These are phyloP conservation scores for Jaculus jaculus DNA, from an alignment of 2,113 vertebrate species.

Conservation along the genomic window DNA sequence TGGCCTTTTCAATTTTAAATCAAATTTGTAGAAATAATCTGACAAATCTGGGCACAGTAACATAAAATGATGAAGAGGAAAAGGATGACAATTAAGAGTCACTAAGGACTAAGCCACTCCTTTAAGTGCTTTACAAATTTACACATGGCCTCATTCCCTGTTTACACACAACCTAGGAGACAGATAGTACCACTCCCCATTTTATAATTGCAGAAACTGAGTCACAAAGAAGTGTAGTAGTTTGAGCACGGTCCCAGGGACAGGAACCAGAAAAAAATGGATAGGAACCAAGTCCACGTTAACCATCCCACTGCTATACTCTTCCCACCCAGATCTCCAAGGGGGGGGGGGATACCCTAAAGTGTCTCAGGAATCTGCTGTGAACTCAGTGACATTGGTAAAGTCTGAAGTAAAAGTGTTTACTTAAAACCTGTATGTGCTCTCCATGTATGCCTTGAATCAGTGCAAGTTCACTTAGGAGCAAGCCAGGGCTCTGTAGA, in stretches of 20 bases:
- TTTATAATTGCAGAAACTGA: not conserved
- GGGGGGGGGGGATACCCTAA: not conserved
- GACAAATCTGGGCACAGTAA: not conserved
- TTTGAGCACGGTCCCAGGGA: not conserved
- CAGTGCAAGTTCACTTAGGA: not conserved
- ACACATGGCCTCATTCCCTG: not conserved
- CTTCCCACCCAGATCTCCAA: not conserved
- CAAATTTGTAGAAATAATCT: constrained; percentile 20
- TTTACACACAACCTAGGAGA: not conserved
- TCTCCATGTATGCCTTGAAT: not conserved
- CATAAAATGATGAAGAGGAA: not conserved
- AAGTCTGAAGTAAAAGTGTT: not conserved
- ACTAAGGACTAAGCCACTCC: not conserved
- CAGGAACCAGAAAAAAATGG: not conserved
- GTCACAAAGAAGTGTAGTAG: not conserved
- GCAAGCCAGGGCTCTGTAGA: not conserved
- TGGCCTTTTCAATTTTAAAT: constrained; percentile 23
- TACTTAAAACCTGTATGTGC: not conserved
- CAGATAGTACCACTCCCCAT: not conserved
- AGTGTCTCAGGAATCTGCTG: constrained; percentile 18
- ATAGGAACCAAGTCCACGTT: not conserved
- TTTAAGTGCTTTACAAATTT: not conserved
- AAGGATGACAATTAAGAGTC: not conserved
- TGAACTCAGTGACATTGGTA: not conserved
- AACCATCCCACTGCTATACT: not conserved